Conservation (phyloP, 2,113 vertebrate species). For the Hippocampus comes region DNA sequence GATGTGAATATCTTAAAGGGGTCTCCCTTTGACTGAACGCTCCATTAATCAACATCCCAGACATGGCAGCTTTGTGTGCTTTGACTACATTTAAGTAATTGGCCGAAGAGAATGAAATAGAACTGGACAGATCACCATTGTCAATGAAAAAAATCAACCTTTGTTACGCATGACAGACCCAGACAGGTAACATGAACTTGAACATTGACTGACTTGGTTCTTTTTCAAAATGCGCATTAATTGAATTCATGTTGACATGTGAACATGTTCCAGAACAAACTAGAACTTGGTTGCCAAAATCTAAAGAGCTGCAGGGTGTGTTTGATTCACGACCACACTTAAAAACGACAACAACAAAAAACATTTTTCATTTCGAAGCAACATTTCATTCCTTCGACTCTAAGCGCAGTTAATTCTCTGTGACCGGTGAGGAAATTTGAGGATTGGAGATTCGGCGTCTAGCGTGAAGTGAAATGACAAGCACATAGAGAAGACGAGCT, state of each 20-base stretch:
- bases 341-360: not conserved
- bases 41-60: conserved; percentile 49
- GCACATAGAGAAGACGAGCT: conserved; percentile 31
- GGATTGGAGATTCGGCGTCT: conserved; percentile 22
- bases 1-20: conserved; percentile 32
- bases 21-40: conserved; percentile 38
- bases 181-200: conserved; percentile 23
- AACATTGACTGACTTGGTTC: not conserved
- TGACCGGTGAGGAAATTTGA: conserved; percentile 23
- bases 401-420: conserved; percentile 15
- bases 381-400: conserved; percentile 11
- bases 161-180: conserved; percentile 5
- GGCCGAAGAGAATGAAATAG: conserved; percentile 29
- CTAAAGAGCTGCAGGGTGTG: conserved; percentile 20
- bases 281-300: conserved; percentile 11
- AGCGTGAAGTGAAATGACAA: conserved; percentile 56
- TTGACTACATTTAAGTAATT: conserved; percentile 40
- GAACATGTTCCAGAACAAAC: not conserved
- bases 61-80: conserved; percentile 27
- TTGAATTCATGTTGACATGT: not conserved
- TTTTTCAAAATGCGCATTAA: too few species aligned
- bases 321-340: not conserved
- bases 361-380: not conserved
- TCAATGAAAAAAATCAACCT: conserved; percentile 29
- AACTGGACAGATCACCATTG: conserved; percentile 21